phyloP scores from a whole-genome alignment of 2,888 invertebrate genomes.

The Anagyrus pseudococci region DNA sequence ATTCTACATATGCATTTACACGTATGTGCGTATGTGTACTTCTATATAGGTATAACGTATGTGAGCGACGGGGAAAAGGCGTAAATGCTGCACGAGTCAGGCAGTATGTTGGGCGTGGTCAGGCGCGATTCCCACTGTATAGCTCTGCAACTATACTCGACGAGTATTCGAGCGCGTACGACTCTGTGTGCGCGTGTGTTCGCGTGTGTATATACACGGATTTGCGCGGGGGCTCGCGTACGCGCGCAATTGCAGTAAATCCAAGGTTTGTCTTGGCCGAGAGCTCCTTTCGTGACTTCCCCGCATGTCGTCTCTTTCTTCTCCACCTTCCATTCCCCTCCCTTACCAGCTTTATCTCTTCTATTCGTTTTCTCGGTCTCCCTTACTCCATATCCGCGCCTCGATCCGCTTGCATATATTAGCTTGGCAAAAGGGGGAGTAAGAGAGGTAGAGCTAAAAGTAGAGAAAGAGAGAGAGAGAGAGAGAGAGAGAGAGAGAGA shows the following conservation, averaged over 20 bases:
- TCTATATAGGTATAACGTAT: not conserved
- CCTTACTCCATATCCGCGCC: slow-evolving; percentile 14
- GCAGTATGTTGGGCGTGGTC: slow-evolving; percentile 33
- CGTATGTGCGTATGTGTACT: not conserved
- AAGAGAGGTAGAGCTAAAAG: not conserved
- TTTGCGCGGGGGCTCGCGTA: not conserved
- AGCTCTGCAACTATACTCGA: too few species aligned
- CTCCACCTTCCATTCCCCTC: not conserved
- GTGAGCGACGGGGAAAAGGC: slow-evolving; percentile 16
- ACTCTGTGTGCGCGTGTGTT: slow-evolving; percentile 12
- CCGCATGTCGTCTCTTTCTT: slow-evolving; percentile 11
- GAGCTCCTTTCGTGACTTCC: slow-evolving; percentile 45
- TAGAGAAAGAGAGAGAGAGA: not conserved
- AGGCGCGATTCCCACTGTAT: slow-evolving; percentile 22
- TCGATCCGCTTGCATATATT: slow-evolving; percentile 37
- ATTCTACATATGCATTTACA: too few species aligned
- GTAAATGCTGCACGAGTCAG: slow-evolving; percentile 19
- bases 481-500: slow-evolving; percentile 1
- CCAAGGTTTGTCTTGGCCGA: slow-evolving; percentile 42
- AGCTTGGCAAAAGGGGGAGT: not conserved
- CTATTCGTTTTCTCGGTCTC: not conserved
- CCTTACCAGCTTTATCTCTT: not conserved
- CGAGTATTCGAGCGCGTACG: too few species aligned
- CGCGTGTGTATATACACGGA: not conserved
- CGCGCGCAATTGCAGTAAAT: slow-evolving; percentile 44